Conservation (phyloP, 2,113 vertebrate genomes). For the Pogona vitticeps region DNA sequence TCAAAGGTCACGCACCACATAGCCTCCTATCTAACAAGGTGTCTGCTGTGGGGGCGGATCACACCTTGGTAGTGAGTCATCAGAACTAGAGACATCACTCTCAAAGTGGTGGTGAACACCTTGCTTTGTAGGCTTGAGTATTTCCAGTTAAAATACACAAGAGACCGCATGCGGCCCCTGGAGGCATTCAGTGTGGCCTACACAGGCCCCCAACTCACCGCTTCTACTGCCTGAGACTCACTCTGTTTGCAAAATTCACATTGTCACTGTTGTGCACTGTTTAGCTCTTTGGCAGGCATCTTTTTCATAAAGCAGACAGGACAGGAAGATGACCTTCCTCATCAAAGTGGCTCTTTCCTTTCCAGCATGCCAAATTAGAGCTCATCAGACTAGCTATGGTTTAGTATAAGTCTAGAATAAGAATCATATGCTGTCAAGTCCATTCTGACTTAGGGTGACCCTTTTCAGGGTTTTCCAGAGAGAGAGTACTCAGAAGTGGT, state of each 20-base stretch:
- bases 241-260: too few relatives aligned
- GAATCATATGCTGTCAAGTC: too few relatives aligned
- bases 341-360: too few relatives aligned
- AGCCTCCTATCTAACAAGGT: not conserved
- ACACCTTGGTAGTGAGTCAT: not conserved
- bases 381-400: too few relatives aligned
- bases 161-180: not conserved
- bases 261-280: too few relatives aligned
- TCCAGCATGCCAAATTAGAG: too few relatives aligned
- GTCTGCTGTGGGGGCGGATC: not conserved
- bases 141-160: not conserved
- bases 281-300: not conserved
- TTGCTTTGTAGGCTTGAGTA: not conserved
- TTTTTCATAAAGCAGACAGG: too few relatives aligned
- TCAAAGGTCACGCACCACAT: not conserved
- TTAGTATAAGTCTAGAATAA: too few relatives aligned
- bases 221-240: not conserved
- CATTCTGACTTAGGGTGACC: too few relatives aligned
- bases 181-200: not conserved
- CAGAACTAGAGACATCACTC: not conserved
- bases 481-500: too few relatives aligned
- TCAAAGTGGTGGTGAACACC: not conserved
- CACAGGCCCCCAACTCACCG: not conserved
- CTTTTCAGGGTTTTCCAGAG: too few relatives aligned
- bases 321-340: too few relatives aligned